phyloP scores from a whole-genome alignment of 2,888 invertebrate species.

The Ganaspis brasiliensis region DNA sequence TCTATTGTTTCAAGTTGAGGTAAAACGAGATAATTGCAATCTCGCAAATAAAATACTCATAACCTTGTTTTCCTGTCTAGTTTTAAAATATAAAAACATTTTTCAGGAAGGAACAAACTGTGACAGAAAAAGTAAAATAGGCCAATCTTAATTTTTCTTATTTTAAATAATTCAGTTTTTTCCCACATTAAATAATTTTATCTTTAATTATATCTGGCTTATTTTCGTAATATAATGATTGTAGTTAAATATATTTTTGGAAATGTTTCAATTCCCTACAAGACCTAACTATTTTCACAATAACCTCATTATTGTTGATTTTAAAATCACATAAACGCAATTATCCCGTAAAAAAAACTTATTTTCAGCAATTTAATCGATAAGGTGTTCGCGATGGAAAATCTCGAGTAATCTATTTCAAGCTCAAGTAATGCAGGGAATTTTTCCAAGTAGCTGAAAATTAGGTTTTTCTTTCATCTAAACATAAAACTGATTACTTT shows the following conservation, averaged over 20 bases:
- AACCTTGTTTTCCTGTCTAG: background rate
- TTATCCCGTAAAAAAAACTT: background rate
- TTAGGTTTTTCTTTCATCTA: background rate
- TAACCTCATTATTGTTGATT: background rate
- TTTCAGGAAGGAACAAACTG: too few species aligned
- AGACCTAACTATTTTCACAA: background rate
- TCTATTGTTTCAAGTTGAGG: background rate
- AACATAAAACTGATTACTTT: too few species aligned
- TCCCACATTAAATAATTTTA: too few species aligned
- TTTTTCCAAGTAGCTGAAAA: background rate
- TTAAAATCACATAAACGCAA: slow-evolving; percentile 11
- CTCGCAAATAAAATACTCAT: slow-evolving; percentile 8
- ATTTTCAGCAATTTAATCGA: slow-evolving; percentile 3
- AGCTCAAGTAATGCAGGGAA: background rate
- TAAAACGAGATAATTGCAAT: background rate
- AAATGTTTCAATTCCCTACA: background rate
- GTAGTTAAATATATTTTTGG: background rate
- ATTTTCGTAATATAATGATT: too few species aligned
- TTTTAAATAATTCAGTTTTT: too few species aligned
- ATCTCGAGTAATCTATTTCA: slow-evolving; percentile 22
- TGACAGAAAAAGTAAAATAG: too few species aligned
- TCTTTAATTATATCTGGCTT: too few species aligned
- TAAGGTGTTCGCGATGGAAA: slow-evolving; percentile 4
- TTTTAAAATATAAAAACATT: too few species aligned
- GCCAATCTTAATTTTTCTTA: too few species aligned